These are phyloP conservation scores for Malacoraja senta DNA, from an alignment of 2,797 vertebrate genomes.

Conservation along the genomic window DNA sequence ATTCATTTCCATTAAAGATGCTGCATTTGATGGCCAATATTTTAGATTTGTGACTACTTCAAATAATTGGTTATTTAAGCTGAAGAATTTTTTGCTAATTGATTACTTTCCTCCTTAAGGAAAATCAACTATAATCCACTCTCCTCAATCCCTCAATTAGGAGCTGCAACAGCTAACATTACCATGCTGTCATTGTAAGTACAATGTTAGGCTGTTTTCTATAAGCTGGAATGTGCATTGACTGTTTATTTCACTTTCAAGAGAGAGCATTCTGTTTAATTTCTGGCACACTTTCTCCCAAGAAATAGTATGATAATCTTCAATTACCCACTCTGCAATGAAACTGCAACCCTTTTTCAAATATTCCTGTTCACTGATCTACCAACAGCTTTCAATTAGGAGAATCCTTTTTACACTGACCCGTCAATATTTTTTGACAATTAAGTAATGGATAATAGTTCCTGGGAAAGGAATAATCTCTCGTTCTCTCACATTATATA, in stretches of 20 bases:
- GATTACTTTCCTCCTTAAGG: slow-evolving; percentile 53
- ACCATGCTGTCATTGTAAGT: slow-evolving; percentile 86
- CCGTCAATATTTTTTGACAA: neutral
- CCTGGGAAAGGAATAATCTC: neutral
- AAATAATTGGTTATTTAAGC: neutral
- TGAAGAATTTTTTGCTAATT: neutral
- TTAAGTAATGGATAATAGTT: neutral
- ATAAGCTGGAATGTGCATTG: neutral
- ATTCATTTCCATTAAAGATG: slow-evolving; percentile 60
- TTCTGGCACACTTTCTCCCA: neutral
- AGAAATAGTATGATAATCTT: neutral
- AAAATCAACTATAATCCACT: slow-evolving; percentile 91
- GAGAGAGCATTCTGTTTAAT: neutral
- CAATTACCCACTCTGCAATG: neutral
- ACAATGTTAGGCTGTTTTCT: slow-evolving; percentile 12
- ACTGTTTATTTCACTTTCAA: slow-evolving; percentile 32
- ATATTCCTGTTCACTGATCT: neutral
- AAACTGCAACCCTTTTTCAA: neutral
- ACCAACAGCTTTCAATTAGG: neutral
- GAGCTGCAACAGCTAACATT: slow-evolving; percentile 78
- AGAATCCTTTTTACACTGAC: neutral
- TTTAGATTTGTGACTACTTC: neutral
- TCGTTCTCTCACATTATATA: neutral
- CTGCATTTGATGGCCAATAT: slow-evolving; percentile 51
- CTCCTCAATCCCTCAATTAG: slow-evolving; percentile 75